These are phyloP conservation scores for Hyla sarda DNA, from an alignment of 2,113 vertebrate species.

Conservation along the genomic window DNA sequence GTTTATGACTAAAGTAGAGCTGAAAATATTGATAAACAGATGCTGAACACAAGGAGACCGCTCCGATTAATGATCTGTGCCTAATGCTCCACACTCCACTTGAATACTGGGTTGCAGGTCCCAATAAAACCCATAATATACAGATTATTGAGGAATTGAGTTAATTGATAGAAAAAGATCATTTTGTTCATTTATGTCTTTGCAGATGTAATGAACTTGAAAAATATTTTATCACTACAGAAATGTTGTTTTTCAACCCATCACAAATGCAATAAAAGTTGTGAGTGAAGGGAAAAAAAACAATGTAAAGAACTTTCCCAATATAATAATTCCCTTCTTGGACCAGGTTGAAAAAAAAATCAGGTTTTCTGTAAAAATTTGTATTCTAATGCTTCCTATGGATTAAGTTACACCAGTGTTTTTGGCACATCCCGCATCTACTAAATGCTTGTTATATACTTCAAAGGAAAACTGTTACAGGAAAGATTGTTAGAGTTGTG, in stretches of 20 bases:
- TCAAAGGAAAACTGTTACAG: slow-evolving; percentile 58
- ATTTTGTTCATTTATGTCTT: slow-evolving; percentile 9
- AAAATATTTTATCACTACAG: not conserved
- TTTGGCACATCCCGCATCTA: slow-evolving; percentile 48
- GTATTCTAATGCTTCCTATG: slow-evolving; percentile 38
- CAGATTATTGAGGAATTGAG: not conserved
- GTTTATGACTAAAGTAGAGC: not conserved
- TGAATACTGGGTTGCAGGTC: slow-evolving; percentile 7
- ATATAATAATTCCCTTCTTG: slow-evolving; percentile 33
- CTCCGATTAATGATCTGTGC: slow-evolving; percentile 23
- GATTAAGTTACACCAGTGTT: slow-evolving; percentile 51
- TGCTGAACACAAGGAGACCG: not conserved
- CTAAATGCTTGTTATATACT: slow-evolving; percentile 60
- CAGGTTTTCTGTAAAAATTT: slow-evolving; percentile 27
- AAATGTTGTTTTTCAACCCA: not conserved
- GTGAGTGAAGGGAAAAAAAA: not conserved
- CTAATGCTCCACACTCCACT: slow-evolving; percentile 37
- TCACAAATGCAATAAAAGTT: not conserved
- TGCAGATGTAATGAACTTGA: not conserved
- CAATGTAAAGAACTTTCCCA: not conserved
- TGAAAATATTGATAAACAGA: slow-evolving; percentile 29
- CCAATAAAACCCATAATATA: not conserved
- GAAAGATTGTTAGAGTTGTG: slow-evolving; percentile 58
- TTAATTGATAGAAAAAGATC: slow-evolving; percentile 12
- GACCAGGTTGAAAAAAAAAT: slow-evolving; percentile 29